Base-by-base conservation (phyloP, 2,888 invertebrate species). In the Phalangium opilio region DNA sequence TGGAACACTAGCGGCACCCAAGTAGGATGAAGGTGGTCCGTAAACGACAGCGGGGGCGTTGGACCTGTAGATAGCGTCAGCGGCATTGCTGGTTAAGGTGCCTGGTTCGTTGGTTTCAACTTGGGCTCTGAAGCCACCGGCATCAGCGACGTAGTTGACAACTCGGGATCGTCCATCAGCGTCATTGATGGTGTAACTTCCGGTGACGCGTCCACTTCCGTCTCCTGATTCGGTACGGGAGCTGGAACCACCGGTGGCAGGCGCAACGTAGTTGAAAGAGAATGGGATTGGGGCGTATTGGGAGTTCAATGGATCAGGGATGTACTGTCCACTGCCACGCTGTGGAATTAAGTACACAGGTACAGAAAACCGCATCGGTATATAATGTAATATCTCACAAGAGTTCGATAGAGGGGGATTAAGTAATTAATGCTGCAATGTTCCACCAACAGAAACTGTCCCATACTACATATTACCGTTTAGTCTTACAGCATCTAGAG, bases 81-180 rank as follows among this genome's bases (percentile, higher is more conserved):
- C 55, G 3, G 55, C 50, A 40, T 50, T 51, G 38, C 41, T 38
- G 47, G 44, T 53, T 21, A 49, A 49, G 38, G 55, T 55, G 3
- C 55, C 55, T 7, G 52, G 52, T 33, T 55, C 55, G 49, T 55
- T 55, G 49, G 55, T 55, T 17, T 47, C 20, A 44, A 55, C 47
- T 27, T 41, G 44, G 36, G 55, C 55, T 8, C 55, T n/a, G 54
- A 52, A 55, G 17, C 55, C 55, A 12, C 41, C 47, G 14, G 47
- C 55, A 35, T 55, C 55, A 12, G 55, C 55, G n/a, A 55, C 44
- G 53, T 55, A 55, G 19, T 55, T 53, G 10, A 55, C 55, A 11
- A 51, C 35, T 11, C 55, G 36, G 35, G 33, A 19, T 20, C 53
- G 55, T 12, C 55, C 55, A 11, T 55, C 54, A 15, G 52, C 44